These are phyloP conservation scores for Bombus impatiens DNA, from an alignment of 1,140 invertebrate species.

Conservation along the genomic window DNA sequence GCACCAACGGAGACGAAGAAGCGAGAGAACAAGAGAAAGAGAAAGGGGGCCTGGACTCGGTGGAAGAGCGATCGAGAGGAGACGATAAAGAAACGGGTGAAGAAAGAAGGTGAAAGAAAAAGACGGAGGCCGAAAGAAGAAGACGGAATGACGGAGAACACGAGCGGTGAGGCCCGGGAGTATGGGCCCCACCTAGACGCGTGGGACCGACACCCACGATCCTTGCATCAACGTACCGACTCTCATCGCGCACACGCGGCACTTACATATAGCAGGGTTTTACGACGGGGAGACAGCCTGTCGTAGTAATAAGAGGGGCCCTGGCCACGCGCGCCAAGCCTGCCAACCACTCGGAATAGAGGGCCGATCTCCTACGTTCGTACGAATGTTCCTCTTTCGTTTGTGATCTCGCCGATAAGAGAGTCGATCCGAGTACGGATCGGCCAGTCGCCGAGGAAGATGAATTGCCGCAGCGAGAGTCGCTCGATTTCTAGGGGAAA, in stretches of 20 bases:
- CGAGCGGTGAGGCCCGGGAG: conserved; percentile 63
- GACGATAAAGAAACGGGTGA: conserved; percentile 11
- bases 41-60: not conserved
- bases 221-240: conserved; percentile 69
- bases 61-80: conserved; percentile 29
- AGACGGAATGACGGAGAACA: conserved; percentile 52
- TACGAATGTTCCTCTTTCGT: conserved; percentile 55
- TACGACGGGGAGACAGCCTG: conserved; percentile 71
- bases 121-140: conserved; percentile 35
- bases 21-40: conserved; percentile 29
- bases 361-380: conserved; percentile 46
- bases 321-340: conserved; percentile 75
- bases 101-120: conserved; percentile 50
- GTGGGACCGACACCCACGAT: conserved; percentile 79
- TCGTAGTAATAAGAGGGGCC: conserved; percentile 71
- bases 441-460: conserved; percentile 16
- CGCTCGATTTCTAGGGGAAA: not conserved
- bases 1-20: conserved; percentile 41
- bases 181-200: conserved; percentile 74
- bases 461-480: conserved; percentile 22
- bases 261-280: conserved; percentile 69
- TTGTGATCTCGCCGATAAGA: conserved; percentile 67
- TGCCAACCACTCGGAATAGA: conserved; percentile 67
- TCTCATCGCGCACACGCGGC: conserved; percentile 68
- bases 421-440: conserved; percentile 38